A percentile compares a stretch with the other conserved stretches of the same genome.
Conservation (phyloP, 2,888 invertebrate species). For the Pyrocoelia pectoralis region DNA sequence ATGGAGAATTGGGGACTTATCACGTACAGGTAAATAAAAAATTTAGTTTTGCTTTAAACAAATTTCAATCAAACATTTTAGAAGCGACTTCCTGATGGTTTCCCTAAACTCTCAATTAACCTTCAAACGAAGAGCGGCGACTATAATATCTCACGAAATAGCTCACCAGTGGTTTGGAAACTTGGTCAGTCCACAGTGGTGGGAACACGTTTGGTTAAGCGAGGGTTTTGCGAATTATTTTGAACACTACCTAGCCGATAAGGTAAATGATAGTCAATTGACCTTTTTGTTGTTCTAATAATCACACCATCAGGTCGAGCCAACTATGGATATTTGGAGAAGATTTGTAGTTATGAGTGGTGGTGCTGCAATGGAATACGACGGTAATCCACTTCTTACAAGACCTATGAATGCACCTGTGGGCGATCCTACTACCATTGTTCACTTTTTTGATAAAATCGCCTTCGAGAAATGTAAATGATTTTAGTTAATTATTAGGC, state of each 20-base stretch:
- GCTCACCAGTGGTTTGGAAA: conserved; percentile 78
- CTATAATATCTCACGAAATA: conserved; percentile 69
- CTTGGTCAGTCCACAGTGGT: conserved; percentile 70
- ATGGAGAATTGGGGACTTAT: conserved; percentile 97
- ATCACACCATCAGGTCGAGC: conserved; percentile 11
- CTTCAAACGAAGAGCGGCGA: conserved; percentile 61
- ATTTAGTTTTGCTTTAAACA: background rate
- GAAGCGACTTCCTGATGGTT: conserved; percentile 67
- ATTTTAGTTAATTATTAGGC: background rate
- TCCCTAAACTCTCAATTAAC: conserved; percentile 58
- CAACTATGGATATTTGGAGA: conserved; percentile 24
- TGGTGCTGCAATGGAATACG: conserved; percentile 17
- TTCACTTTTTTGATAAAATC: conserved; percentile 62
- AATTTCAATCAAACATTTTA: conserved; percentile 41
- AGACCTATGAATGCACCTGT: conserved; percentile 64
- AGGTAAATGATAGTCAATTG: conserved; percentile 14
- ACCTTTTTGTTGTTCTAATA: background rate
- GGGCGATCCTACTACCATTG: conserved; percentile 65
- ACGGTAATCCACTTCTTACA: conserved; percentile 48
- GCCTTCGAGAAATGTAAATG: conserved; percentile 20
- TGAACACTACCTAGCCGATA: conserved; percentile 59
- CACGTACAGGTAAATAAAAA: conserved; percentile 67
- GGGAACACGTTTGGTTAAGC: conserved; percentile 71
- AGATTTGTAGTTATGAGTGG: conserved; percentile 17
- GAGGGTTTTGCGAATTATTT: conserved; percentile 74